Conservation (phyloP, 2,888 invertebrate genomes). For the Allacma fusca region DNA sequence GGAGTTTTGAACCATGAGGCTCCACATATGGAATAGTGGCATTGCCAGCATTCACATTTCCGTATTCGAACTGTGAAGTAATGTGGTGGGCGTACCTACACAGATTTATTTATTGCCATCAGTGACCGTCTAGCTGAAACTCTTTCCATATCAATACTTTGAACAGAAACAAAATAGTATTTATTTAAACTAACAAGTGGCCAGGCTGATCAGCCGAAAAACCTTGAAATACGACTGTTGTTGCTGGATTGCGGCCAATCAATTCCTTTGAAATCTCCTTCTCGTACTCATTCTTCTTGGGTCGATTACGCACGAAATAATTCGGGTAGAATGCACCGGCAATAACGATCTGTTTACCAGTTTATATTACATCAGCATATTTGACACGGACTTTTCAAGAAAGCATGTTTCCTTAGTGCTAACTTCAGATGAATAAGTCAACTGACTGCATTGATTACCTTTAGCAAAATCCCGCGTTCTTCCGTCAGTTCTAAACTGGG, state of each 20-base stretch:
- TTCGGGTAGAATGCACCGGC: conserved; percentile 94
- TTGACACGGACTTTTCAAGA: conserved; percentile 9
- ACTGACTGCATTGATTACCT: conserved; percentile 66
- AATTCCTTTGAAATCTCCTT: conserved; percentile 73
- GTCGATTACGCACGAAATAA: conserved; percentile 74
- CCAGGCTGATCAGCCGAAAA: conserved; percentile 73
- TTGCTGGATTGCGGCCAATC: conserved; percentile 78
- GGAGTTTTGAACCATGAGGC: conserved; percentile 53
- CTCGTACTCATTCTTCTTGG: conserved; percentile 71
- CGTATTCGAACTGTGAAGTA: conserved; percentile 36
- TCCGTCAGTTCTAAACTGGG: conserved; percentile 53
- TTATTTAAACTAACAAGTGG: conserved; percentile 69
- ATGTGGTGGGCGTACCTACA: conserved; percentile 52
- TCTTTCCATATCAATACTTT: no score
- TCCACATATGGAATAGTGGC: conserved; percentile 45
- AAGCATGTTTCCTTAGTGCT: conserved; percentile 6
- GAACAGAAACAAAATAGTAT: background rate
- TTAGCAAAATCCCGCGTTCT: conserved; percentile 73
- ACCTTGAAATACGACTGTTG: conserved; percentile 73
- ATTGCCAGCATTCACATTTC: background rate
- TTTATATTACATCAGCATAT: background rate
- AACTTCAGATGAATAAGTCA: background rate
- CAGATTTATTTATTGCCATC: no score
- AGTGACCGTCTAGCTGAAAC: no score
- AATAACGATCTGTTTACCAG: conserved; percentile 71